Percentiles rank a stretch among this genome's conserved stretches.
Evolutionary conservation across 2,113 vertebrate genomes (phyloP).

Genomic region (Gadus macrocephalus): DNA sequence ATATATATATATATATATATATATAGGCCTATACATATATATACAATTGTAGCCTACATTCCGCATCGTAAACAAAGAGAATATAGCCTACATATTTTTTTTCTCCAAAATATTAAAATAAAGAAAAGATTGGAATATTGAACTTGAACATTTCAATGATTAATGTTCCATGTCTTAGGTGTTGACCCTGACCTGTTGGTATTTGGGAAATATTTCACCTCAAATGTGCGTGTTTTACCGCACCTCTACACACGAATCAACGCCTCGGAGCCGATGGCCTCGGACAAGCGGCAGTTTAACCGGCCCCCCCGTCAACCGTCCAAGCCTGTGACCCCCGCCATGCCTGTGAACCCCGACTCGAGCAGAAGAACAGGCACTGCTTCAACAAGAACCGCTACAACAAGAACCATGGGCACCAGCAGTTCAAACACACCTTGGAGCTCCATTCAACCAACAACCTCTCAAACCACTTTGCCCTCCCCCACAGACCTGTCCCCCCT

Average conservation of each 20-base stretch:
- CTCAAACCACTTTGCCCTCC: constrained; percentile 2
- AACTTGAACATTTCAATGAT: neutral
- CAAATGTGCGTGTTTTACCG: constrained; percentile 65
- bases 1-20: too few species aligned
- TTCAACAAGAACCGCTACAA: neutral
- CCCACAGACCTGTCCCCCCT: constrained; percentile 12
- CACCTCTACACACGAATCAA: constrained; percentile 65
- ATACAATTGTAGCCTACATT: too few species aligned
- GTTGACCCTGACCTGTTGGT: constrained; percentile 90
- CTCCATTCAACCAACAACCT: constrained; percentile 1
- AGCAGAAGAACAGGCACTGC: constrained; percentile 5
- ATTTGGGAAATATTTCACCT: constrained; percentile 78
- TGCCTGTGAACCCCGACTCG: constrained; percentile 12
- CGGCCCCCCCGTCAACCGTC: constrained; percentile 47
- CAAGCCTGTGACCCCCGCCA: constrained; percentile 34
- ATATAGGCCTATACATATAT: too few species aligned
- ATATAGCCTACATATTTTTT: too few species aligned
- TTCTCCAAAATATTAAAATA: too few species aligned
- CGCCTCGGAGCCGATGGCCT: constrained; percentile 61
- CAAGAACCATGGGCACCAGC: neutral
- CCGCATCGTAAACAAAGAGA: too few species aligned
- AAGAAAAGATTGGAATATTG: neutral
- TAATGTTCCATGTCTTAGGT: constrained; percentile 60
- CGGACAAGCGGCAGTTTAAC: constrained; percentile 72
- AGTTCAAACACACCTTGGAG: neutral